These are phyloP conservation scores for Gambusia yucatana DNA, from an alignment of 2,797 vertebrate species.

Conservation along the genomic window DNA sequence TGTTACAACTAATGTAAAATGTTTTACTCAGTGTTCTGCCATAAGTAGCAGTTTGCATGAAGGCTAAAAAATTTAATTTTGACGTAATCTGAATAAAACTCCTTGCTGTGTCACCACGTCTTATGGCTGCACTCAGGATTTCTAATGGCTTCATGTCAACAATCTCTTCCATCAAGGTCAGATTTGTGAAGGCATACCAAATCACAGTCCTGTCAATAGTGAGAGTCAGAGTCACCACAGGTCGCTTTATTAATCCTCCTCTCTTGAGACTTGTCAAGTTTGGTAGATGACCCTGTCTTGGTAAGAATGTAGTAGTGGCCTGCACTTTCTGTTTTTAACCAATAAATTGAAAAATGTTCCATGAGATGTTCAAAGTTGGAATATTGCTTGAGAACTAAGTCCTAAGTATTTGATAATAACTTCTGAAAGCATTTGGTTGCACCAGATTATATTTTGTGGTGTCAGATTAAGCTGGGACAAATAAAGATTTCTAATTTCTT, in stretches of 20 bases:
- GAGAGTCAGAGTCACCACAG: not conserved
- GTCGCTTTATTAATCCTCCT: not conserved
- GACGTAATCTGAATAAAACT: not conserved
- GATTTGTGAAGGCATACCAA: not conserved
- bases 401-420: not conserved
- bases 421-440: not conserved
- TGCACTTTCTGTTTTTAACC: not conserved
- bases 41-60: not conserved
- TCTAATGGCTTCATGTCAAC: not conserved
- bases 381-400: not conserved
- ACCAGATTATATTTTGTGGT: not conserved
- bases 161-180: not conserved
- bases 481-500: not conserved
- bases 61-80: not conserved
- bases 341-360: not conserved
- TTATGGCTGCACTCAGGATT: not conserved
- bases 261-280: not conserved
- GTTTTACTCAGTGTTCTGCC: not conserved
- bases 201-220: not conserved
- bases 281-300: not conserved
- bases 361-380: not conserved
- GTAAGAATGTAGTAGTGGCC: not conserved
- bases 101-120: not conserved
- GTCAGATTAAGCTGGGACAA: not conserved
- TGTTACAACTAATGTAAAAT: not conserved